Evolutionary conservation across 1,140 invertebrate species (phyloP).

Genomic region (Drosophila auraria): DNA sequence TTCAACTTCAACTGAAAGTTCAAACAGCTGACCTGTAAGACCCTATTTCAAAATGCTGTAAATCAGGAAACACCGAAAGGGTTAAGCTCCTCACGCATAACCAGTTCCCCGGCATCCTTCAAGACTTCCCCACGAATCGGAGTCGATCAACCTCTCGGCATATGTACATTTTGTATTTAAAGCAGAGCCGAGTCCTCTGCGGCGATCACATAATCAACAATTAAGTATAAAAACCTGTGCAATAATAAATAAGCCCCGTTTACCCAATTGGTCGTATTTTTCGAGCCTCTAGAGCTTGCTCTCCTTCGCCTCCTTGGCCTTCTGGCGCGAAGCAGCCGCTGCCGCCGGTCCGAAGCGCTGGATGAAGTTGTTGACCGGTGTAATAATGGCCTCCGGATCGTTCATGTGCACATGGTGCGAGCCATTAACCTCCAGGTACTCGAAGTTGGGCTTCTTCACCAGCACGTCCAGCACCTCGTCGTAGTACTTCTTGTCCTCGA

Average conservation of each 20-base stretch:
- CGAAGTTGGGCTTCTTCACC: conserved; percentile 87
- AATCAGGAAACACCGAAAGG: neutral
- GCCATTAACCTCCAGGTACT: conserved; percentile 88
- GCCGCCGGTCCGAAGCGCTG: conserved; percentile 77
- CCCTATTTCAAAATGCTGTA: neutral
- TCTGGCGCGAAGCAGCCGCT: conserved; percentile 55
- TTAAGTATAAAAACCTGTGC: conserved; percentile 65
- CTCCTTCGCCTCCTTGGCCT: conserved; percentile 66
- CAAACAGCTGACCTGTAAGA: neutral
- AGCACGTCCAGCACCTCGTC: conserved; percentile 87
- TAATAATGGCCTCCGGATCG: conserved; percentile 87
- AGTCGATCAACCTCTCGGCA: conserved; percentile 41
- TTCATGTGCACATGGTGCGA: conserved; percentile 92
- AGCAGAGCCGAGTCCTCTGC: conserved; percentile 34
- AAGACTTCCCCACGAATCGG: conserved; percentile 39
- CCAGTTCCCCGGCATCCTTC: conserved; percentile 72
- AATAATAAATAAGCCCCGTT: conserved; percentile 61
- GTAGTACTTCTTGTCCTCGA: conserved; percentile 86
- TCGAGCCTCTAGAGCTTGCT: conserved; percentile 60
- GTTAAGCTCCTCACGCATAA: conserved; percentile 39
- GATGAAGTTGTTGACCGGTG: conserved; percentile 87
- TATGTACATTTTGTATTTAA: conserved; percentile 55
- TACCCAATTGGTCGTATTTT: conserved; percentile 16
- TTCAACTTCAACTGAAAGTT: neutral
- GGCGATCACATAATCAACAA: conserved; percentile 62